phyloP scores from a whole-genome alignment of 1,140 invertebrate species.

The Pseudomyrmex flavicornis region DNA sequence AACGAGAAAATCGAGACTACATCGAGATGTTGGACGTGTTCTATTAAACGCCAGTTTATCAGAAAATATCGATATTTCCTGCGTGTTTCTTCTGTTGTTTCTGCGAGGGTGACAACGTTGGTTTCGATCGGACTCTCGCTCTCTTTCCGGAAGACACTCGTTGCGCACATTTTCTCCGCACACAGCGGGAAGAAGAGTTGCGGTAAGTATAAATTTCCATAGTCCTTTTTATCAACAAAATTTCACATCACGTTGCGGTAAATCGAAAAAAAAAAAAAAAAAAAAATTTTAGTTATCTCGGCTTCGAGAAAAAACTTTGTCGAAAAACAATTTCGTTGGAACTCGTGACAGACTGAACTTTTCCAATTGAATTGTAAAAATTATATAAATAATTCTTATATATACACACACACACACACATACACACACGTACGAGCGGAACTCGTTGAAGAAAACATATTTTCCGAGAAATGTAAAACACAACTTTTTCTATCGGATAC shows the following conservation, averaged over 20 bases:
- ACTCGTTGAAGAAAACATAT: no score
- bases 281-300: no score
- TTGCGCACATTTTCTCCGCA: neutral
- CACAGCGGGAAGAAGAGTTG: neutral
- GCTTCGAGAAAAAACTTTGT: no score
- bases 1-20: slow-evolving; percentile 78
- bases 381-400: no score
- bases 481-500: no score
- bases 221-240: neutral
- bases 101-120: neutral
- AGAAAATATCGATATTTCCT: slow-evolving; percentile 75
- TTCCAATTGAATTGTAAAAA: no score
- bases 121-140: neutral
- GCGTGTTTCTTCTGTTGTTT: slow-evolving; percentile 38
- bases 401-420: no score
- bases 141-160: neutral
- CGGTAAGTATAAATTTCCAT: slow-evolving; percentile 55
- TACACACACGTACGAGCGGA: no score
- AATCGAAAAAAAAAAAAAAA: no score
- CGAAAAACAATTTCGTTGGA: no score
- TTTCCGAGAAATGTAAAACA: no score
- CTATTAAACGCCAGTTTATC: slow-evolving; percentile 84
- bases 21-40: slow-evolving; percentile 81
- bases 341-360: no score
- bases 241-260: neutral